Evolutionary conservation across 2,113 vertebrate genomes (phyloP), one percentile per base, ranked within the genome.

Genomic region (Ochotona princeps): DNA sequence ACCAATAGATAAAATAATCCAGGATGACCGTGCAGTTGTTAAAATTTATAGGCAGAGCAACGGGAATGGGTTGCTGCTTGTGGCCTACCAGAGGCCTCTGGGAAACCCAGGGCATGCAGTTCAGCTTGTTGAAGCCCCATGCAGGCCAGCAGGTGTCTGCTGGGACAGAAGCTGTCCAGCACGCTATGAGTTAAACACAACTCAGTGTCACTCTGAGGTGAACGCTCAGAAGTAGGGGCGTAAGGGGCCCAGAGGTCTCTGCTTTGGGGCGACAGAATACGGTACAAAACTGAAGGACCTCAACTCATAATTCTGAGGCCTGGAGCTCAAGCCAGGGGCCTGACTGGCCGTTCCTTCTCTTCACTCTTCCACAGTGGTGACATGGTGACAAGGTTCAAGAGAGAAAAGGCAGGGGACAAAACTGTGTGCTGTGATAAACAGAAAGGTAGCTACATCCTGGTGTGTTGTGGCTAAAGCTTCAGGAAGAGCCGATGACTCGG

Each of bases 391-490:
- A 11, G 0, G 17, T 13, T 89, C 38, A 18, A n/a, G n/a, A 26
- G 8, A 73, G 12, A 79, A 66, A 67, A 60, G n/a, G 5, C 61
- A 38, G 28, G 44, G 30, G 30, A 61, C 18, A 82, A 32, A 72
- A 11, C 2, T 20, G 9, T 7, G 8, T n/a, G 14, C 1, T 25
- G 47, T 38, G 23, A 3, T 14, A 6, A 17, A 57, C 13, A 5
- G 14, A 26, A 49, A 26, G 21, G 12, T 1, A 47, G 6, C 30
- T n/a, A 9, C 3, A 1, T 44, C 69, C 20, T 66, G 35, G 0
- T 8, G 7, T 6, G 14, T 35, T 7, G 14, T 2, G 1, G 4
- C 69, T 61, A 10, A 38, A 70, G 26, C 38, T 20, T 21, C 63
- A 47, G 54, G 14, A 3, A 65, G 1, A 26, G 8, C 26, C 8